A percentile compares a stretch with the other conserved stretches of the same genome.
phyloP scores from a whole-genome alignment of 2,888 invertebrate species.

The Callyntrura sp. region DNA sequence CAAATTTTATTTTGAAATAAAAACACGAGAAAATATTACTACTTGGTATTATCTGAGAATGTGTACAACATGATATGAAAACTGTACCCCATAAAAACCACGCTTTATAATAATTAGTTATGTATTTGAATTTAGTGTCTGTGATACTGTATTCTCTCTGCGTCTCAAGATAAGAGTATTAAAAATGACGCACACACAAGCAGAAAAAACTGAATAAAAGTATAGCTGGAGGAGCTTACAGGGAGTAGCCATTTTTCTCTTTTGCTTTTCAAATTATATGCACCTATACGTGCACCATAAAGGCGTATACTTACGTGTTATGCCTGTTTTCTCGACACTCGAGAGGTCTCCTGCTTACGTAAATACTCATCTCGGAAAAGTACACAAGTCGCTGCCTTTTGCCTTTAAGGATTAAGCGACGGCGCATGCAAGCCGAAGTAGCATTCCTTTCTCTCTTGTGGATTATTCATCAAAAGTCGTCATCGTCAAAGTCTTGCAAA shows the following conservation, averaged over 20 bases:
- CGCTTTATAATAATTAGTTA: not conserved
- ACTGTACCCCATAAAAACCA: too few relatives aligned
- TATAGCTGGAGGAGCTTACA: not conserved
- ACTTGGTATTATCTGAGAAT: too few relatives aligned
- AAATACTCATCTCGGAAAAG: not conserved
- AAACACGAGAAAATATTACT: too few relatives aligned
- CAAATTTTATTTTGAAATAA: too few relatives aligned
- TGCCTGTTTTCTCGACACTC: too few relatives aligned
- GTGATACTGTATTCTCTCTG: not conserved
- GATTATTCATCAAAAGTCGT: conserved; percentile 32
- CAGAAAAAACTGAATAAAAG: not conserved
- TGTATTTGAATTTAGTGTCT: not conserved
- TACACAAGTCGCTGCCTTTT: not conserved
- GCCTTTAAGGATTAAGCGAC: not conserved
- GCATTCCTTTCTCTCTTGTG: not conserved
- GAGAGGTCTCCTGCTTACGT: not conserved
- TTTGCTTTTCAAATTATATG: not conserved
- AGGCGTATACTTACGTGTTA: too few relatives aligned
- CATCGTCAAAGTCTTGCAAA: conserved; percentile 21
- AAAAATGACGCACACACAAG: not conserved
- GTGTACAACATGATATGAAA: too few relatives aligned
- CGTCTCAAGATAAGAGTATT: not conserved
- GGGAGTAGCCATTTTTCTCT: not conserved
- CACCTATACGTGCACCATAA: too few relatives aligned
- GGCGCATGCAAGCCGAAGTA: not conserved